Conservation (phyloP, 1,140 invertebrate species). For the Drosophila kanapiae region DNA sequence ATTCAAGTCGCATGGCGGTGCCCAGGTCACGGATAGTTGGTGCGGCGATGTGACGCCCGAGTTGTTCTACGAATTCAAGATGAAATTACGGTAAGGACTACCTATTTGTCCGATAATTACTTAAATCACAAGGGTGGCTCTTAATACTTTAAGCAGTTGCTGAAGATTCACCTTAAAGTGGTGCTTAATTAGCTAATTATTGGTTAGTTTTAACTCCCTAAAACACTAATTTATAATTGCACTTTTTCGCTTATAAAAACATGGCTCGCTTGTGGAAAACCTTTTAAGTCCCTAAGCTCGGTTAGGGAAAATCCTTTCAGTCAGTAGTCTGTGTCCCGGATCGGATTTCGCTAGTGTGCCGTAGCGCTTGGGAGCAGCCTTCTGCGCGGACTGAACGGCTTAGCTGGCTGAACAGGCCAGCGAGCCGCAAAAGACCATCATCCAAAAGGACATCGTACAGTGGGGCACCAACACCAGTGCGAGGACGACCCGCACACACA, state of each 20-base stretch:
- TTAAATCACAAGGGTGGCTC: constrained; percentile 14
- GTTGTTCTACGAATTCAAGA: constrained; percentile 63
- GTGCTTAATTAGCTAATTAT: neutral
- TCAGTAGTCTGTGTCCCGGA: constrained; percentile 10
- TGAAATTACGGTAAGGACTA: neutral
- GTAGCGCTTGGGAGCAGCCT: constrained; percentile 75
- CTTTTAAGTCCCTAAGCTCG: neutral
- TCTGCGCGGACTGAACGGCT: constrained; percentile 78
- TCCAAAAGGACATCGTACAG: constrained; percentile 58
- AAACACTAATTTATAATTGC: constrained; percentile 7
- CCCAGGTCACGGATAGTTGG: constrained; percentile 84
- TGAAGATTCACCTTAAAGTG: neutral
- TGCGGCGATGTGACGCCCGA: constrained; percentile 79
- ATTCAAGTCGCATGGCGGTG: constrained; percentile 76
- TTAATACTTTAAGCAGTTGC: neutral
- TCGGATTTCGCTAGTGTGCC: constrained; percentile 29
- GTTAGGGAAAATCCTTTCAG: constrained; percentile 8
- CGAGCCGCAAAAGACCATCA: constrained; percentile 65
- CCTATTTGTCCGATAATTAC: constrained; percentile 12
- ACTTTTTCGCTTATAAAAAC: constrained; percentile 5
- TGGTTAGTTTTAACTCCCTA: no score
- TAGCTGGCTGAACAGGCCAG: constrained; percentile 52
- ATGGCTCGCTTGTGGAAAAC: constrained; percentile 10
- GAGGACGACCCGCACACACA: constrained; percentile 19
- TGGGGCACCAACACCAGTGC: constrained; percentile 20